Evolutionary conservation across 2,797 vertebrate species (phyloP).

Genomic region (Takifugu ocellatus): DNA sequence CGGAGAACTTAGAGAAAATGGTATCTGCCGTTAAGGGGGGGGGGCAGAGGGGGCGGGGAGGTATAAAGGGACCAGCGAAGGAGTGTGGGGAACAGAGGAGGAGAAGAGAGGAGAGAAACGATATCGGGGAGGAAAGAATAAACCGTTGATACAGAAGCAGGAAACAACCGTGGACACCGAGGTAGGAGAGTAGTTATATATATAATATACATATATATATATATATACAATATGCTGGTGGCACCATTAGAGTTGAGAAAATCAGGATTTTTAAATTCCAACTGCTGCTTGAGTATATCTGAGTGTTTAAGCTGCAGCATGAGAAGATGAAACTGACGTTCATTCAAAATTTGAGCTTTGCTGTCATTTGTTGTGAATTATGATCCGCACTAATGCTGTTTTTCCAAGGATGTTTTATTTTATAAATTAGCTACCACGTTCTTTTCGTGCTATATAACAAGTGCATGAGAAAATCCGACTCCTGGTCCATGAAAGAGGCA

Average conservation of each 20-base stretch:
- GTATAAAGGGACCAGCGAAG: conserved; percentile 54
- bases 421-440: no score
- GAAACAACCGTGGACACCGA: conserved; percentile 11
- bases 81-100: conserved; percentile 39
- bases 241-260: background rate
- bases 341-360: background rate
- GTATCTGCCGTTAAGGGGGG: no score
- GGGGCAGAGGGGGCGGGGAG: conserved; percentile 36
- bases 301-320: background rate
- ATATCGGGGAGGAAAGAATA: conserved; percentile 9
- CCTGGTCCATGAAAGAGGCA: background rate
- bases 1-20: no score
- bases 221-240: no score
- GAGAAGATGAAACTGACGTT: no score
- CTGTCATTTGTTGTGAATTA: background rate
- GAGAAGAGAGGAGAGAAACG: conserved; percentile 25
- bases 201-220: no score
- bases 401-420: background rate
- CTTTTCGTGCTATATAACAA: no score
- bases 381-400: background rate
- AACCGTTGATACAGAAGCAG: conserved; percentile 2
- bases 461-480: background rate
- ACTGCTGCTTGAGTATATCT: background rate
- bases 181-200: conserved; percentile 46
- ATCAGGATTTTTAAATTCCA: background rate